phyloP scores from a whole-genome alignment of 2,888 invertebrate species.

The Homarus gammarus region DNA sequence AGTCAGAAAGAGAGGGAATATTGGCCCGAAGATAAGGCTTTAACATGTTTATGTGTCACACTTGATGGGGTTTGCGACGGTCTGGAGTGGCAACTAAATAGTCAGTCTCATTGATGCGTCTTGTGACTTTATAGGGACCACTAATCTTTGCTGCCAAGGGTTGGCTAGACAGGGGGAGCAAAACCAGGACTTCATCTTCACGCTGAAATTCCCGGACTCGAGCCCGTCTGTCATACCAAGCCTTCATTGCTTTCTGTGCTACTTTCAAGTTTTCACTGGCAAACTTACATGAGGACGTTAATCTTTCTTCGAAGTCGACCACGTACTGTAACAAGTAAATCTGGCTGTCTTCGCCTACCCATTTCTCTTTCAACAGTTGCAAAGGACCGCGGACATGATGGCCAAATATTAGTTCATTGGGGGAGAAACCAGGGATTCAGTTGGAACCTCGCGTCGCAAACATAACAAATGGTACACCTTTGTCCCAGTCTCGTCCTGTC shows the following conservation, averaged over 20 bases:
- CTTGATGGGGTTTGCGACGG: background rate
- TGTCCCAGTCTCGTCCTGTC: too few species aligned
- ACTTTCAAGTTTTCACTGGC: background rate
- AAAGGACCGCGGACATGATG: too few species aligned
- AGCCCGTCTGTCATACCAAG: background rate
- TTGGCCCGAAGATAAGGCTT: too few species aligned
- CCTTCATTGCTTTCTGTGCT: background rate
- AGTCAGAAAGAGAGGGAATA: too few species aligned
- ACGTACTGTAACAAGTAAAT: background rate
- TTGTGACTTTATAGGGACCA: background rate
- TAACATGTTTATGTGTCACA: too few species aligned
- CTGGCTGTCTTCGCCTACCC: background rate
- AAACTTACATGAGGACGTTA: background rate
- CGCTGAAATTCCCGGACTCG: background rate
- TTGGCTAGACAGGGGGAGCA: background rate
- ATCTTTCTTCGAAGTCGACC: background rate
- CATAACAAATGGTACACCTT: too few species aligned
- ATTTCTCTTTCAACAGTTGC: background rate
- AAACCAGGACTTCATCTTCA: background rate
- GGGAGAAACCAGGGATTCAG: too few species aligned
- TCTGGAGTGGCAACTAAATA: constrained; percentile 20
- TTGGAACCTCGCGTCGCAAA: too few species aligned
- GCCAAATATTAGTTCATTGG: too few species aligned
- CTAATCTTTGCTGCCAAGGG: background rate
- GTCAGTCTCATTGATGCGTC: background rate